These are phyloP conservation scores for Cassiopea xamachana DNA, from an alignment of 30 jellyfish, hydroid and myxozoan genomes.

Conservation along the genomic window DNA sequence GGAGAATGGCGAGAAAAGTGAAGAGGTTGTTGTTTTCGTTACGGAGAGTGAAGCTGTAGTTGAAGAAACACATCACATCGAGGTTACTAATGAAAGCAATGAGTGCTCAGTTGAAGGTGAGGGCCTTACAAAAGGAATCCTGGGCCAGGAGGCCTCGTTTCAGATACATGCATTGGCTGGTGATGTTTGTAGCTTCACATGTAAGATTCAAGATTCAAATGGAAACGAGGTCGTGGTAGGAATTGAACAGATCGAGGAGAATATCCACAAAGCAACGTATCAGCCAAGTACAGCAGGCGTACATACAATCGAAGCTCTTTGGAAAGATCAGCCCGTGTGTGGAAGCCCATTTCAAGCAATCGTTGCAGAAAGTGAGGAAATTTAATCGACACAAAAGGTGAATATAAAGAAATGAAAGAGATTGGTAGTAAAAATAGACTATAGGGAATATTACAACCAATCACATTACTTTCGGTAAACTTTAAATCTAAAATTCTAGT, in stretches of 20 bases:
- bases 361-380: constrained; percentile 24
- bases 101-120: constrained; percentile 54
- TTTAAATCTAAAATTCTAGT: not conserved
- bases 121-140: constrained; percentile 39
- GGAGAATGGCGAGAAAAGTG: constrained; percentile 11
- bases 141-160: constrained; percentile 52
- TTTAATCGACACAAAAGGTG: not conserved
- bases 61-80: constrained; percentile 41
- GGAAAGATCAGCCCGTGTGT: constrained; percentile 43
- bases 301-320: constrained; percentile 56
- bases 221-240: constrained; percentile 74
- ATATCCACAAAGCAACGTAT: constrained; percentile 52
- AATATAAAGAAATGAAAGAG: constrained; percentile 1
- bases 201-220: constrained; percentile 50
- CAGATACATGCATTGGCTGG: constrained; percentile 16
- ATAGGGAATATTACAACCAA: not conserved
- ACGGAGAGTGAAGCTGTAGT: constrained; percentile 67
- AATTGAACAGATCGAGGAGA: constrained; percentile 26
- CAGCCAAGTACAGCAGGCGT: constrained; percentile 51
- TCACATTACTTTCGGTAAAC: not conserved
- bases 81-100: constrained; percentile 20
- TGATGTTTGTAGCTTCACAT: constrained; percentile 32
- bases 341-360: constrained; percentile 65
- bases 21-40: constrained; percentile 62
- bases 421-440: not conserved